Evolutionary conservation across 2,888 invertebrate genomes (phyloP).

Genomic region (Stratiomys singularior): DNA sequence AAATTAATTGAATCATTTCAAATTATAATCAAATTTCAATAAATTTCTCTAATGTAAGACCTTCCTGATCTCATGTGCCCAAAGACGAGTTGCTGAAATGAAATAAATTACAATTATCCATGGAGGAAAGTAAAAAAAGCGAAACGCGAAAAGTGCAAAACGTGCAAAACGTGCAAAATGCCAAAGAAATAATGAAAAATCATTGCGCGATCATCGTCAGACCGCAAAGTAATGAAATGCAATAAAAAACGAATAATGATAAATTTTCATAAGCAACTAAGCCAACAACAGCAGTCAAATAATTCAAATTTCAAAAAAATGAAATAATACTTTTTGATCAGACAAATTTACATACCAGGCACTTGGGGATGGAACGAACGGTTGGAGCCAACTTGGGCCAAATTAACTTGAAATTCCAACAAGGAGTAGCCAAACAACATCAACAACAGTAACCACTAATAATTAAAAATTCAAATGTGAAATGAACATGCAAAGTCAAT

Average conservation of each 20-base stretch:
- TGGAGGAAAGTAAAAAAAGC: background rate
- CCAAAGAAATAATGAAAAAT: background rate
- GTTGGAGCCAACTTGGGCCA: too few relatives aligned
- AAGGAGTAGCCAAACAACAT: too few relatives aligned
- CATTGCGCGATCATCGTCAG: constrained; percentile 15
- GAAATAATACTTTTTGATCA: background rate
- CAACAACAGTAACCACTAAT: background rate
- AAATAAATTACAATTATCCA: constrained; percentile 24
- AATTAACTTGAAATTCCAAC: too few relatives aligned
- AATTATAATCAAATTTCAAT: constrained; percentile 15
- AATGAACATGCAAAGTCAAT: constrained; percentile 40
- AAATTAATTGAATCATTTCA: constrained; percentile 7
- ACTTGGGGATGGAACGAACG: background rate
- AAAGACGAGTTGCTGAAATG: background rate
- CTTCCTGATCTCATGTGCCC: background rate
- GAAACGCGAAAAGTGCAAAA: too few relatives aligned
- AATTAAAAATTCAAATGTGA: constrained; percentile 44
- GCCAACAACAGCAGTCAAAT: constrained; percentile 5
- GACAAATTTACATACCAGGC: constrained; percentile 35
- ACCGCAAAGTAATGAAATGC: background rate
- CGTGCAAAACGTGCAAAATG: too few relatives aligned
- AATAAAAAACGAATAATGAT: background rate
- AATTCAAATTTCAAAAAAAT: constrained; percentile 2
- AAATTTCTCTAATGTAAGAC: background rate
- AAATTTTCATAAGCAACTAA: background rate